Evolutionary conservation across 92 coral and sea anemone species (phyloP), one percentile per base, ranked within the genome.

Genomic region (Montipora capitata): DNA sequence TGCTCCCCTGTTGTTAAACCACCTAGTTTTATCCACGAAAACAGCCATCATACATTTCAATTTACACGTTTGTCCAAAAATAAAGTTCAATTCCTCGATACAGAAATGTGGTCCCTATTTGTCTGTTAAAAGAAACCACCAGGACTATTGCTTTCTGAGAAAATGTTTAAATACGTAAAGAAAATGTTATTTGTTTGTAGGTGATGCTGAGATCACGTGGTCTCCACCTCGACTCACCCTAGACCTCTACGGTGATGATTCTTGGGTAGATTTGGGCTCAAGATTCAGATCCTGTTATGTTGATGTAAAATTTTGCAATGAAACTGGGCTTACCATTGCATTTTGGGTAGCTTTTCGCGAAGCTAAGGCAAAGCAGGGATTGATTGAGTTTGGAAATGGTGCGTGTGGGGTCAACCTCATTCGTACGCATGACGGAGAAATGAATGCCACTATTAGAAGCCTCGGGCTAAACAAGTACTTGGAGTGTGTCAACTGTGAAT

Each of bases 191-290:
- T 5, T 54, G 69, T 56, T 27, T 9, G 18, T 70, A 83, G 94
- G 92, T 49, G 66, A 75, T 10, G 92, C 77, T 62, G 92, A 87
- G 73, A 85, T 91, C 42, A 76, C 73, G 40, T 80, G 71, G 72
- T 81, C 84, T 38, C 62, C 86, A 14, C 70, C 72, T 54, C 92
- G 79, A 14, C 49, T 87, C 79, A 85, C 83, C 68, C 41, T 82
- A 13, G 84, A 40, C 41, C 81, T 91, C 41, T 83, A 87, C 43
- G 85, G 88, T 38, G 58, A 20, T 58, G 85, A 74, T 59, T 88
- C 94, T 18, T 94, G 95, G 97, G 35, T 92, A 14, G 91, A 93
- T 39, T 40, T 94, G 40, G 97, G 97, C 38, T 52, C 44, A 40
- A 89, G 95, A 58, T 14, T 61, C 62, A 79, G 87, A 58, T 82